Evolutionary conservation across 2,797 vertebrate species (phyloP).

Genomic region (Threskiornis aethiopicus): DNA sequence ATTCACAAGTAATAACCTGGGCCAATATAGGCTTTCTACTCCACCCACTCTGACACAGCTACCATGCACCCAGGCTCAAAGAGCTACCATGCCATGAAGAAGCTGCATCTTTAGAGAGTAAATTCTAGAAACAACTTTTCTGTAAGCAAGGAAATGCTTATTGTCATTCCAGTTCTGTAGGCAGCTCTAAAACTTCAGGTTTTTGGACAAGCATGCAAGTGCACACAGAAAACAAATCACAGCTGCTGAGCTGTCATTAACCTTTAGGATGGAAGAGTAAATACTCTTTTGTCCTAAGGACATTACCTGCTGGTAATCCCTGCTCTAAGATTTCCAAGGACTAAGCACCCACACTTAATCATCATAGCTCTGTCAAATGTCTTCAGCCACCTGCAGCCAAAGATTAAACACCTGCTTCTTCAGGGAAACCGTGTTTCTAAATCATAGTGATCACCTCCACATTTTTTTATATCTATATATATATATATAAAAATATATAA

Average conservation of each 20-base stretch:
- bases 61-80: background rate
- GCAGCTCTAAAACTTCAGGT: background rate
- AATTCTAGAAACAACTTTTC: background rate
- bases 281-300: background rate
- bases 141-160: background rate
- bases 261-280: conserved; percentile 5
- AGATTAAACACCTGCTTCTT: conserved; percentile 23
- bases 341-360: background rate
- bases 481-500: background rate
- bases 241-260: conserved; percentile 12
- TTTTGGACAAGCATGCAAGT: background rate
- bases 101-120: background rate
- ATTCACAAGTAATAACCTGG: background rate
- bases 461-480: background rate
- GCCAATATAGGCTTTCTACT: background rate
- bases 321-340: conserved; percentile 10
- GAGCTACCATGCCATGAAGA: background rate
- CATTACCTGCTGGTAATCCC: background rate
- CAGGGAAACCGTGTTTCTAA: background rate
- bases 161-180: background rate
- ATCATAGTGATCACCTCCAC: background rate
- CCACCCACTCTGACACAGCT: background rate
- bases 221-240: background rate
- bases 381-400: background rate
- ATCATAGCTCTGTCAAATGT: background rate